Evolutionary conservation across 1,140 invertebrate species (phyloP).

Genomic region (Phymastichus coffea): DNA sequence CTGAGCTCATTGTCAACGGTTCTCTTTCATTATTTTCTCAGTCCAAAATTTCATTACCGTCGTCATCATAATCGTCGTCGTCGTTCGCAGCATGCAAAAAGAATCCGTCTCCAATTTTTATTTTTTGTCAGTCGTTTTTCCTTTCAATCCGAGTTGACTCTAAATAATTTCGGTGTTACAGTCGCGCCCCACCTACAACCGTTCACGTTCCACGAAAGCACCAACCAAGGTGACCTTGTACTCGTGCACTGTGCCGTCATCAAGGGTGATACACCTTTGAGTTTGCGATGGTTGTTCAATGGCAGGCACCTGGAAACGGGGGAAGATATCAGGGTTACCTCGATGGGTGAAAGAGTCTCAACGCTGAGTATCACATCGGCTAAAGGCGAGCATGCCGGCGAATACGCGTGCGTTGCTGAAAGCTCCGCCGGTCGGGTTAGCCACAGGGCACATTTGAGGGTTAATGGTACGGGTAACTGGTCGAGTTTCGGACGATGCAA

Average conservation of each 20-base stretch:
- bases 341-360: constrained; percentile 59
- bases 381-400: constrained; percentile 64
- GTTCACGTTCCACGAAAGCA: constrained; percentile 52
- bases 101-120: no score
- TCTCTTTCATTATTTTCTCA: constrained; percentile 37
- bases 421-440: constrained; percentile 66
- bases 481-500: neutral
- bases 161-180: no score
- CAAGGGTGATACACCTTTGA: constrained; percentile 72
- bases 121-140: constrained; percentile 66
- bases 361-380: constrained; percentile 56
- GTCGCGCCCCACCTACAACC: constrained; percentile 54
- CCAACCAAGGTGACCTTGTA: constrained; percentile 61
- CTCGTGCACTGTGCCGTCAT: constrained; percentile 70
- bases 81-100: no score
- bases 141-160: no score
- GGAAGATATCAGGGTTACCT: constrained; percentile 61
- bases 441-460: constrained; percentile 61
- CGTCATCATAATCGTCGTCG: no score
- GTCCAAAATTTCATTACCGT: no score
- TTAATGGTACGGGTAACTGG: constrained; percentile 52
- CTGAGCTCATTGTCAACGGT: constrained; percentile 73
- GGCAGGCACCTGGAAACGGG: constrained; percentile 52
- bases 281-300: constrained; percentile 66
- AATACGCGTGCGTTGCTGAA: constrained; percentile 73